Conservation (phyloP, 2,797 vertebrate genomes). For the Echiichthys vipera region DNA sequence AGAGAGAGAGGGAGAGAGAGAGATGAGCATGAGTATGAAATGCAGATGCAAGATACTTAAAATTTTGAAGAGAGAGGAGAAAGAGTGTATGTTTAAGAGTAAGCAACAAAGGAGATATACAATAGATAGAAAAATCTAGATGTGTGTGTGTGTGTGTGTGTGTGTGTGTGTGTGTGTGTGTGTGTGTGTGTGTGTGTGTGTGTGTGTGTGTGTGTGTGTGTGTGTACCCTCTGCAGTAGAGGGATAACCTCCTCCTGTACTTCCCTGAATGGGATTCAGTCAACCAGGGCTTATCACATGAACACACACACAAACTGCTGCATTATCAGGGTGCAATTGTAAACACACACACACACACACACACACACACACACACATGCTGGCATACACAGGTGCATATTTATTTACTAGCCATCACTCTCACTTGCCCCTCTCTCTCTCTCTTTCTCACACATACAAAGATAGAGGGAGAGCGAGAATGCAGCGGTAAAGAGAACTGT, state of each 20-base stretch:
- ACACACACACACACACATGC: slow-evolving; percentile 26
- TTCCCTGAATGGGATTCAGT: slow-evolving; percentile 60
- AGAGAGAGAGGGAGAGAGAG: neutral
- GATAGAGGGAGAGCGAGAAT: slow-evolving; percentile 1
- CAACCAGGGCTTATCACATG: slow-evolving; percentile 40
- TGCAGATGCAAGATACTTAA: neutral
- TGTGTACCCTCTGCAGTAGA: slow-evolving; percentile 53
- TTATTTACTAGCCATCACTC: too few species aligned
- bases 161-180: slow-evolving; percentile 18
- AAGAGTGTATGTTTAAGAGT: neutral
- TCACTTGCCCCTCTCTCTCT: too few species aligned
- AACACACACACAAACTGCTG: slow-evolving; percentile 38
- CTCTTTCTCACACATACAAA: neutral
- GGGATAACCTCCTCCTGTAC: slow-evolving; percentile 56
- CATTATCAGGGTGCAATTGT: too few species aligned
- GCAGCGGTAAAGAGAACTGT: slow-evolving; percentile 48
- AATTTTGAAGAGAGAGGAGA: slow-evolving; percentile 1
- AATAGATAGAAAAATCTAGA: neutral
- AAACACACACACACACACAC: slow-evolving; percentile 11
- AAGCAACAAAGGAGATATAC: neutral
- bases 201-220: slow-evolving; percentile 12
- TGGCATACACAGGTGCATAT: too few species aligned
- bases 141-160: slow-evolving; percentile 13
- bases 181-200: slow-evolving; percentile 14
- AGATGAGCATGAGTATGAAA: neutral